Conservation (phyloP, 2,113 vertebrate genomes). For the Recurvirostra avosetta region DNA sequence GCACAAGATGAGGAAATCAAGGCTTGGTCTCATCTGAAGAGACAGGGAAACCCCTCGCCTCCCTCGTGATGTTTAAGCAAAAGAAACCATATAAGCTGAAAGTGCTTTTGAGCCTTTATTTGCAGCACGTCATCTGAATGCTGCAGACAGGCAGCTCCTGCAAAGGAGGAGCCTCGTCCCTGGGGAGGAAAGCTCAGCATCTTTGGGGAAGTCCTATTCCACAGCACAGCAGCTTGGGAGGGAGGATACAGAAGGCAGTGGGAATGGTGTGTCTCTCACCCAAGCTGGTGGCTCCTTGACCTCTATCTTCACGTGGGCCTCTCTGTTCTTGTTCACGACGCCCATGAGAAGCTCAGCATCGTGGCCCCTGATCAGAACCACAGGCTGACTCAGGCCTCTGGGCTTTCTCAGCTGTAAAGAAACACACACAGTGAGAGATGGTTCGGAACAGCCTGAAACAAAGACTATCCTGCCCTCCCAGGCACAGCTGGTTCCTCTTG, state of each 20-base stretch:
- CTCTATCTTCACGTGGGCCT: conserved; percentile 90
- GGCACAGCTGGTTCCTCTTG: not conserved
- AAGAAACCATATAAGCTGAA: not conserved
- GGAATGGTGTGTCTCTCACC: conserved; percentile 73
- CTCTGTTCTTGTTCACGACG: conserved; percentile 94
- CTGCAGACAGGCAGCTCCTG: not conserved
- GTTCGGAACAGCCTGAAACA: not conserved
- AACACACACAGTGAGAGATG: not conserved
- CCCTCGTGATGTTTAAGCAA: accelerated
- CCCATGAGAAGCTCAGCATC: conserved; percentile 90
- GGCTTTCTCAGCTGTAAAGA: conserved; percentile 80
- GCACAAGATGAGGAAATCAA: not conserved
- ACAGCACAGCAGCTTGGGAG: not conserved
- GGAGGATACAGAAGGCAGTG: not conserved
- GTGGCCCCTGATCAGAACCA: conserved; percentile 87
- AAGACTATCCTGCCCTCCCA: accelerated
- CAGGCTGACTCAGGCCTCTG: conserved; percentile 82
- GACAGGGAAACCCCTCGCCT: not conserved
- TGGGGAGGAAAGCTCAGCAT: not conserved
- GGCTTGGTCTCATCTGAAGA: not conserved
- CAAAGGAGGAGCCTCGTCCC: not conserved
- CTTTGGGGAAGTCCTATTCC: not conserved
- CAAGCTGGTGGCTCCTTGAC: conserved; percentile 82
- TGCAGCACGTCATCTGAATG: not conserved
- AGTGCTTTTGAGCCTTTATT: not conserved